Base-by-base conservation (phyloP, 2,113 vertebrate genomes). In the Phycodurus eques region DNA sequence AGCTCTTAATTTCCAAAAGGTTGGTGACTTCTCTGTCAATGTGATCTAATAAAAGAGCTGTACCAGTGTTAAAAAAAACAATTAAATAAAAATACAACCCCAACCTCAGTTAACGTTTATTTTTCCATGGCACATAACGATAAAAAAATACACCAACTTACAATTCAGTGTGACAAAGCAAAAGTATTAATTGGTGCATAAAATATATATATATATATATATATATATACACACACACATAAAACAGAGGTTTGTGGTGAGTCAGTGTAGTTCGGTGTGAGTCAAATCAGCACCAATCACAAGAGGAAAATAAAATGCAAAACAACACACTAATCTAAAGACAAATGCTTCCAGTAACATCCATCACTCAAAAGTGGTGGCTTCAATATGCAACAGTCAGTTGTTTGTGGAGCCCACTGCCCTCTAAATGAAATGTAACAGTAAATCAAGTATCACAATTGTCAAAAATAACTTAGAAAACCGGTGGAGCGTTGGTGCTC, bases 331-430 rank as follows among this genome's bases (percentile, higher is more conserved):
- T 62, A 78, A 42, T 68, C 77, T 78, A 74, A 77, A 82, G 27
- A 75, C 43, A 78, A 76, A 85, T 49, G 65, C 63, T 83, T 83
- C 79, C 54, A 64, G 81, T 74, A 70, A 73, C 47, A 72, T 73
- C 71, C 67, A 70, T 83, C 70, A 76, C 53, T 82, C 71, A 43
- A 74, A 80, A 60, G 49, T 68, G 72, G 80, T 53, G 77, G 91
- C 90, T 92, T 89, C 91, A 92, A 91, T 90, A 88, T 91, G 91
- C 90, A 91, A 91, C 91, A 86, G 72, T 87, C 65, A 86, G 70
- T 68, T 80, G 79, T 76, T 80, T 13, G 1, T 22, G 15, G 78
- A 80, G 76, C 72, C 67, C 35, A 43, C 80, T 62, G 86, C 65
- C 74, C 77, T 80, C 72, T 73, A 71, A 47, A 76, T 75, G 78